Percentiles rank a stretch among this genome's conserved stretches.
Evolutionary conservation across 2,888 invertebrate species (phyloP).

Genomic region (Diadegma fenestrale): DNA sequence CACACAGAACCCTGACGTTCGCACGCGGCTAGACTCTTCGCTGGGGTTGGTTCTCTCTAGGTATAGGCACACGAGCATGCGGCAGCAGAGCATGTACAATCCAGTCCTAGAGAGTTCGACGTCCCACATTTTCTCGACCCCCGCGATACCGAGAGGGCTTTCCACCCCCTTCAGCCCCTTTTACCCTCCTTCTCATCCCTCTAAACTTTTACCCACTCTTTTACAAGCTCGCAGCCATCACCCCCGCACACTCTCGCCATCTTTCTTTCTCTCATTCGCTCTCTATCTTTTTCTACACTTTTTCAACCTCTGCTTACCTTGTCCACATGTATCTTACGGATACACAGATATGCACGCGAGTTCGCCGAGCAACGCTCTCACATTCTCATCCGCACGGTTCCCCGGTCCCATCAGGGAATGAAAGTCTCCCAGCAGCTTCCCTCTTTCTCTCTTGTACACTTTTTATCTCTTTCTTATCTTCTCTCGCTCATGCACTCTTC

Average conservation of each 20-base stretch:
- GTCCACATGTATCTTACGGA: background rate
- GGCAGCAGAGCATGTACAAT: slow-evolving; percentile 32
- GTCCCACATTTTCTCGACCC: slow-evolving; percentile 79
- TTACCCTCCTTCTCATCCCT: slow-evolving; percentile 39
- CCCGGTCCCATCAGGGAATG: slow-evolving; percentile 76
- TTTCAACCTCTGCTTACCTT: slow-evolving; percentile 30
- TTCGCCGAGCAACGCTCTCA: slow-evolving; percentile 43
- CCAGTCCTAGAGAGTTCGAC: slow-evolving; percentile 79
- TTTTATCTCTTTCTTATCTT: slow-evolving; percentile 39
- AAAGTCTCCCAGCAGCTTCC: slow-evolving; percentile 64
- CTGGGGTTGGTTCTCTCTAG: slow-evolving; percentile 33
- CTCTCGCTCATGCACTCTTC: slow-evolving; percentile 24
- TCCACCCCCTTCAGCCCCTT: slow-evolving; percentile 31
- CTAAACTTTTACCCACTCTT: slow-evolving; percentile 27
- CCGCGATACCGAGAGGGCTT: slow-evolving; percentile 48
- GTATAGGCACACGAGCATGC: slow-evolving; percentile 44
- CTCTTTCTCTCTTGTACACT: slow-evolving; percentile 45
- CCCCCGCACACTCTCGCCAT: slow-evolving; percentile 31
- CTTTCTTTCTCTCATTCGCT: too few relatives aligned
- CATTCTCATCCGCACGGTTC: slow-evolving; percentile 64
- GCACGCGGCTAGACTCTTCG: slow-evolving; percentile 29
- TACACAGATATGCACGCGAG: slow-evolving; percentile 31
- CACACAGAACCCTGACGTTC: slow-evolving; percentile 13
- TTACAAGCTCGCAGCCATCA: background rate
- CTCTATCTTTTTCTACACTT: slow-evolving; percentile 50